Base-by-base conservation (phyloP, 2,888 invertebrate genomes). In the Nomada flava region DNA sequence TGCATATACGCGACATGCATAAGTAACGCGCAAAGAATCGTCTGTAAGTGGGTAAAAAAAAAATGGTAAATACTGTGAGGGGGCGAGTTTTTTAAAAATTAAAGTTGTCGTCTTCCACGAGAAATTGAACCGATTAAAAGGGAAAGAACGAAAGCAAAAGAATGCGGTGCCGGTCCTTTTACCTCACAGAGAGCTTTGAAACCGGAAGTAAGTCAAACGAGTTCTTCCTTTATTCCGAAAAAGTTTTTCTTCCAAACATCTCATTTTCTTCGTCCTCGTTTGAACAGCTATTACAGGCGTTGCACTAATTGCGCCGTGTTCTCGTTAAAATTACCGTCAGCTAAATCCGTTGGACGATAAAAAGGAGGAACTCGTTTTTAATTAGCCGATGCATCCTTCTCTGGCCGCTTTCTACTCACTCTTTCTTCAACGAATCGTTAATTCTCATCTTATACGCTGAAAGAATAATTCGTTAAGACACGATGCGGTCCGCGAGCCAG, bases 401-500 rank as follows among this genome's bases (percentile, higher is more conserved):
- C 36, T 11, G 4, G 10, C 20, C 20, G 2, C n/a, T 60, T 18
- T 9, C 11, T n/a, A 0, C 20, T 59, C 7, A 13, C 9, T 26
- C 11, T 15, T 5, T 26, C 1, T 5, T 42, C n/a, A 11, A 70
- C 23, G 70, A 70, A 64, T 64, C 26, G 79, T 70, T 71, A 50
- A 78, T 67, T 60, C 53, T 9, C n/a, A 60, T 23, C 55, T 20
- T 60, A 63, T 55, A 26, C 57, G 67, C 47, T 44, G 72, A 63
- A 13, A 80, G 80, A 79, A 80, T 68, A 63, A 79, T 80, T 80
- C 80, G 63, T 80, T 73, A 72, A 72, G 72, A 15, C 78, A 18
- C 36, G 59, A 42, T 29, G 59, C 57, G 53, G 64, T 44, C 36
- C n/a, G 63, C 53, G 69, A 70, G 69, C 65, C 26, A 18, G 36